phyloP scores from a whole-genome alignment of 2,113 vertebrate species.

The Aplodontia rufa region DNA sequence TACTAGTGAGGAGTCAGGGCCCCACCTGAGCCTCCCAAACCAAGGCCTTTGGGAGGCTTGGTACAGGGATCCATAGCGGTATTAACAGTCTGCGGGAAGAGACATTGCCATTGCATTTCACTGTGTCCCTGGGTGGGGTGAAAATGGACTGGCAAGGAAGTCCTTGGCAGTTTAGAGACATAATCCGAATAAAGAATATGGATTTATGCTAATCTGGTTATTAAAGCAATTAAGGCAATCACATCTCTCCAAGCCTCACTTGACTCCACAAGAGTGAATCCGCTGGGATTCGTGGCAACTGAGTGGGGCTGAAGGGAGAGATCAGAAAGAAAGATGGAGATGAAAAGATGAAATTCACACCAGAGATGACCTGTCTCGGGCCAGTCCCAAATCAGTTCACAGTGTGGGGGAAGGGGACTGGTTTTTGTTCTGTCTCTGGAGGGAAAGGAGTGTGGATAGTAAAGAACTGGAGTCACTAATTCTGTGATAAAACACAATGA shows the following conservation, averaged over 20 bases:
- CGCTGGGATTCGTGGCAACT: not conserved
- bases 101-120: not conserved
- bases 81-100: not conserved
- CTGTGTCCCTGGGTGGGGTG: fast-evolving
- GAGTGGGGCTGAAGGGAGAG: not conserved
- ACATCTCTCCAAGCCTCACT: not conserved
- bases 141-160: not conserved
- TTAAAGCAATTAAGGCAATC: not conserved
- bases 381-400: not conserved
- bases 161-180: not conserved
- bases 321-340: not conserved
- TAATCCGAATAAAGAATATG: not conserved
- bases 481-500: not conserved
- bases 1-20: not conserved
- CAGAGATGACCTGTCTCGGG: not conserved
- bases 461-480: not conserved
- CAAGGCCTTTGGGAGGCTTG: not conserved
- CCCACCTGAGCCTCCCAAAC: not conserved
- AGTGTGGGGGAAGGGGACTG: not conserved
- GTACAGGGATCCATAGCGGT: not conserved
- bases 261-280: not conserved
- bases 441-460: not conserved
- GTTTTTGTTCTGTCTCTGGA: not conserved
- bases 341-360: not conserved
- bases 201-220: not conserved